Evolutionary conservation across 2,113 vertebrate species (phyloP), one percentile per base, ranked within the genome.

Genomic region (Gobius niger): DNA sequence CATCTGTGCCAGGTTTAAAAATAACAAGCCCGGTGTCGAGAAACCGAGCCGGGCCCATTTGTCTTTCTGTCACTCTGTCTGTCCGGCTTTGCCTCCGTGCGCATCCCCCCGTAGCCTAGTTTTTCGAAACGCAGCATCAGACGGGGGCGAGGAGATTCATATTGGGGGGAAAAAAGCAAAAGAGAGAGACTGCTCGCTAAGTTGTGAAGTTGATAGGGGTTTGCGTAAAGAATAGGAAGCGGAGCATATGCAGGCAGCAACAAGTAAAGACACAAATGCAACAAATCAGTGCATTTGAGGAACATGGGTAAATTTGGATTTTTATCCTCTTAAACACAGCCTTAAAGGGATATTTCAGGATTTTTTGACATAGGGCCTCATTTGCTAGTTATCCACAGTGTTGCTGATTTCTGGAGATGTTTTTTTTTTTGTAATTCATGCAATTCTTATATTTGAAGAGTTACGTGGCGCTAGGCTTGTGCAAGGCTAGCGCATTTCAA

Each of bases 1-100:
- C 91, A 90, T 88, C 90, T 93, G 92, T 86, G 88, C 93, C 91
- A 91, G 80, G 77, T 90, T 87, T 91, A 94, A 95, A 92, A 94
- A 94, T 94, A 93, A 93, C 86, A 86, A 93, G 87, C 18, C 24
- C 87, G 88, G 89, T 76, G 87, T 91, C 86, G 83, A 82, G 84
- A 88, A 92, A 83, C 70, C 81, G 78, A 88, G 88, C 78, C 84
- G 87, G 83, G 86, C 7, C 85, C 87, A 87, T 91, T 91, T 90
- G 91, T 94, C 89, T 91, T 90, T 84, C 84, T 87, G 85, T 89
- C 88, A 85, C 76, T 82, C 86, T 81, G 68, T 85, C 88, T 88
- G 81, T 88, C 85, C 74, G 42, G 64, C 65, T 52, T 47, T 74
- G 74, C 73, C 78, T 86, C 73, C 77, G 72, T 47, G 61, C 64